Evolutionary conservation across 2,888 invertebrate species (phyloP).

Genomic region (Glaucopsyche alexis): DNA sequence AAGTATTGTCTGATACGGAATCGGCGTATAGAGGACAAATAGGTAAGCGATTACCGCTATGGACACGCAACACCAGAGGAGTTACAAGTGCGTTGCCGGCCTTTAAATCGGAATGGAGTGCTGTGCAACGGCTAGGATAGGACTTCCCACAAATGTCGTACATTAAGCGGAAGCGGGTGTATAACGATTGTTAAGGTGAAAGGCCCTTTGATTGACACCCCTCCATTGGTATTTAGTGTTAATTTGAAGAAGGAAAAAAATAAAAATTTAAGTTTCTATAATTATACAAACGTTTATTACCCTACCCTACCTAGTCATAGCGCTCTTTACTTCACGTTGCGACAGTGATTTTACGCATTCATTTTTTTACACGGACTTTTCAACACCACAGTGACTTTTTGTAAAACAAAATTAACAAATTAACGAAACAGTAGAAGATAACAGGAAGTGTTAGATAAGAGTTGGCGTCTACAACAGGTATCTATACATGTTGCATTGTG

Average conservation of each 20-base stretch:
- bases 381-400: neutral
- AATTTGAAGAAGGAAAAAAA: neutral
- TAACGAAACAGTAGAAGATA: no score
- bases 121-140: conserved; percentile 62
- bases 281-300: neutral
- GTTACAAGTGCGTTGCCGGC: conserved; percentile 20
- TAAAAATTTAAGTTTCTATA: neutral
- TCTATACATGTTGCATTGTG: no score
- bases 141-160: conserved; percentile 71
- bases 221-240: conserved; percentile 8
- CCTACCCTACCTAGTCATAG: neutral
- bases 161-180: conserved; percentile 33
- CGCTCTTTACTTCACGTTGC: neutral
- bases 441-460: no score
- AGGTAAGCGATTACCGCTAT: neutral
- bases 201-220: conserved; percentile 2
- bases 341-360: neutral
- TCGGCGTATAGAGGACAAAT: neutral
- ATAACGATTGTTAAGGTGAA: conserved; percentile 4
- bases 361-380: neutral
- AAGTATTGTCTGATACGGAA: conserved; percentile 1
- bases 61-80: conserved; percentile 10
- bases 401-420: no score
- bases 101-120: conserved; percentile 75
- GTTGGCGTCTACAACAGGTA: no score